Evolutionary conservation across 2,888 invertebrate species (phyloP).

Genomic region (Notocelia uddmanniana): DNA sequence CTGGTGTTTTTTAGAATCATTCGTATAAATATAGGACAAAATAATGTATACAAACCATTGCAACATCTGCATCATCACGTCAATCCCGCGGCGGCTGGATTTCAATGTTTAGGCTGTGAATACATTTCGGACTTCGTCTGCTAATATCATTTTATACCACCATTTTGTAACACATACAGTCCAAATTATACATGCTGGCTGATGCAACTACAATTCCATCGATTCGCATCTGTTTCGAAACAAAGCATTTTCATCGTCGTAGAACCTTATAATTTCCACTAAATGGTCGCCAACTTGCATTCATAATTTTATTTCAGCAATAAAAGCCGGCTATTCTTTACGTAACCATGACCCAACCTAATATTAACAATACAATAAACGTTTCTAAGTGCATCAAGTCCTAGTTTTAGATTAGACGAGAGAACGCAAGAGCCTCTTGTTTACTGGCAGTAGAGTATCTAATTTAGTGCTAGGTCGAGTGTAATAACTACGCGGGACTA

Average conservation of each 20-base stretch:
- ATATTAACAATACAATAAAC: constrained; percentile 39
- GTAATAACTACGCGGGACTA: constrained; percentile 30
- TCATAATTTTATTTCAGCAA: constrained; percentile 22
- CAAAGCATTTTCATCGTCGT: constrained; percentile 23
- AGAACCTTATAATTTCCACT: constrained; percentile 32
- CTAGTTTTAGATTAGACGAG: constrained; percentile 37
- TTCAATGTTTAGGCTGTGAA: constrained; percentile 35
- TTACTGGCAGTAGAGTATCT: constrained; percentile 35
- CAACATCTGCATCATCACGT: constrained; percentile 29
- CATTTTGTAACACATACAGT: constrained; percentile 36
- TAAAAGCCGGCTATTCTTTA: constrained; percentile 29
- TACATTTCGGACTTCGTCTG: constrained; percentile 20
- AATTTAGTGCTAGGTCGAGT: constrained; percentile 36
- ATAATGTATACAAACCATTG: constrained; percentile 32
- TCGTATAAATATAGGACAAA: constrained; percentile 30
- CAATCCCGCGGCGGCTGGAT: constrained; percentile 19
- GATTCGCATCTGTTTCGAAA: constrained; percentile 26
- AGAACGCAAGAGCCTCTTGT: constrained; percentile 31
- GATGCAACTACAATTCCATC: constrained; percentile 38
- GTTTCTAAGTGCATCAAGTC: constrained; percentile 29
- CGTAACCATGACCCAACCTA: constrained; percentile 44
- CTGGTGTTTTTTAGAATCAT: not conserved
- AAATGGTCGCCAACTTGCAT: constrained; percentile 23
- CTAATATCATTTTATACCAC: constrained; percentile 11
- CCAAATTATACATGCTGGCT: constrained; percentile 31